Base-by-base conservation (phyloP, 2,113 vertebrate genomes). In the Elachura formosa region DNA sequence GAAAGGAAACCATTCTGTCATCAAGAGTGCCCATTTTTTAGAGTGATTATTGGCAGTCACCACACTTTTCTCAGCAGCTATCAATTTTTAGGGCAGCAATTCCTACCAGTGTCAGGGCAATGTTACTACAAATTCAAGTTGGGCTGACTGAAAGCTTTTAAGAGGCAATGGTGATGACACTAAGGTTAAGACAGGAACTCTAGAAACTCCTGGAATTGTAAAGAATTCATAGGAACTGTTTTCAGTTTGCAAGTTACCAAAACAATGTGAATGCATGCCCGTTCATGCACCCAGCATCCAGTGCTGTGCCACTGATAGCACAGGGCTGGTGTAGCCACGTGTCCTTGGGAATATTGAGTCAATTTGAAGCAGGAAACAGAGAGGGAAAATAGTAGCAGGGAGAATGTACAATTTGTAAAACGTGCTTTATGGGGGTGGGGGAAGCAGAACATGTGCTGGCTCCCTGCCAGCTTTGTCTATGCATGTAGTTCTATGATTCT, bases 121-220 rank as follows among this genome's bases (percentile, higher is more conserved):
- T 5, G 23, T 11, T 89, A 43, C 25, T 73, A 48, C 49, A 61
- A 85, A 84, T 49, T 66, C 67, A 73, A 59, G 33, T 28, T 36
- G 33, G 31, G 36, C 67, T 93, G 89, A 91, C 45, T 87, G 48
- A 84, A 2, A 0, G 41, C 71, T 87, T 76, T 77, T 41, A 71
- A 83, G 63, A 93, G 21, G 45, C 3, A 3, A 28, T 29, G 16
- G 69, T 67, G 43, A 94, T 16, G 1, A 49, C 45, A n/a, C 49
- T 46, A 28, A 49, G 4, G 15, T 68, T 78, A 80, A 84, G 67
- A 81, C 75, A 96, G 72, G 90, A 90, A 93, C 64, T 78, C 68
- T 72, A 56, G 79, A 90, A 96, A 96, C 91, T 88, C 90, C 87
- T 94, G 72, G 64, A 84, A 95, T 93, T 86, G 43, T 74, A 96